phyloP scores from a whole-genome alignment of 1,140 invertebrate genomes.

The Drosophila saltans region DNA sequence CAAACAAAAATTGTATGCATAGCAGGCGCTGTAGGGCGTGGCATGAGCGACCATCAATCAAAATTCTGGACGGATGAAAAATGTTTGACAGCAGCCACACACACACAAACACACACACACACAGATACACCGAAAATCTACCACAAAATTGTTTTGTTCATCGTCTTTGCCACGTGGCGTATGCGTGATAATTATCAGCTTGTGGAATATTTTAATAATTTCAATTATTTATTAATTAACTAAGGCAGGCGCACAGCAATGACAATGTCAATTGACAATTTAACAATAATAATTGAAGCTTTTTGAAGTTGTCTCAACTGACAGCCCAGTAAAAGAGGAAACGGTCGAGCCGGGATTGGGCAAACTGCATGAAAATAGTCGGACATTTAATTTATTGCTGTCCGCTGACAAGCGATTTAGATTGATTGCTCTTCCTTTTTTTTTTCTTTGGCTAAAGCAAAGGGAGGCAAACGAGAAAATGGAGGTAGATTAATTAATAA shows the following conservation, averaged over 20 bases:
- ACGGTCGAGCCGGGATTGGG: neutral
- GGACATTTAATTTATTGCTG: constrained; percentile 54
- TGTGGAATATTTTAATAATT: constrained; percentile 67
- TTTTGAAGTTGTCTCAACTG: constrained; percentile 45
- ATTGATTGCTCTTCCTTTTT: constrained; percentile 54
- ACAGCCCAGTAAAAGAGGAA: too few relatives aligned
- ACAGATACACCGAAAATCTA: constrained; percentile 14
- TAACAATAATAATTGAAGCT: constrained; percentile 44
- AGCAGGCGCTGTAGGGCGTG: constrained; percentile 39
- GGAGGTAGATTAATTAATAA: constrained; percentile 70
- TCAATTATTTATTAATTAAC: constrained; percentile 78
- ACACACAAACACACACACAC: neutral
- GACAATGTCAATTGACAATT: constrained; percentile 51
- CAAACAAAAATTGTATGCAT: constrained; percentile 33
- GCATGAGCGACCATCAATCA: constrained; percentile 68
- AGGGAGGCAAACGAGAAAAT: too few relatives aligned
- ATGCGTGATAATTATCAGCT: constrained; percentile 71
- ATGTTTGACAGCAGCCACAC: constrained; percentile 2
- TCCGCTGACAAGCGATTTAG: constrained; percentile 74
- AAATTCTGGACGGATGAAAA: constrained; percentile 31
- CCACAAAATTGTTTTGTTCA: constrained; percentile 52
- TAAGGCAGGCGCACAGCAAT: constrained; percentile 1
- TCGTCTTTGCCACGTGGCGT: constrained; percentile 48
- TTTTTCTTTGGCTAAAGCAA: neutral
- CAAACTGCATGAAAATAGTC: constrained; percentile 16